Conservation (phyloP, 2,113 vertebrate species). For the Pavo muticus region DNA sequence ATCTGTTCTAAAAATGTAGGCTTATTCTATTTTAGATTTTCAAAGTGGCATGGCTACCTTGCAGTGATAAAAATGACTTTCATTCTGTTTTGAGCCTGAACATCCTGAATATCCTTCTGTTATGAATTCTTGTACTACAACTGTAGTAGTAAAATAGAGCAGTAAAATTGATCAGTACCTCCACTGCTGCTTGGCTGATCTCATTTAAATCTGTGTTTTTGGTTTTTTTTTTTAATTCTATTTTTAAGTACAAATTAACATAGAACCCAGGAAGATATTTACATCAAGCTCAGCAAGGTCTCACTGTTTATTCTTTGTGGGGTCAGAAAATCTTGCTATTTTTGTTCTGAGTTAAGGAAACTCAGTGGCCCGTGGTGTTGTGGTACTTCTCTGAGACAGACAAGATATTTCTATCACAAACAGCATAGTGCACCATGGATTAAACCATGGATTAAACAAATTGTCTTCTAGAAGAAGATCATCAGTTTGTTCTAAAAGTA, state of each 20-base stretch:
- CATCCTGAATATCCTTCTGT: not conserved
- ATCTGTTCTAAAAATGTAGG: not conserved
- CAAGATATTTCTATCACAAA: not conserved
- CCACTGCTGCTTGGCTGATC: fast-evolving
- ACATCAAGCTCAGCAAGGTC: not conserved
- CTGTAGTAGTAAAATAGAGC: not conserved
- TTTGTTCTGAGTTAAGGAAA: not conserved
- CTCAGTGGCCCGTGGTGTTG: not conserved
- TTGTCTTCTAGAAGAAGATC: not conserved
- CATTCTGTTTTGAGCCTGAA: not conserved
- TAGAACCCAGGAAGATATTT: not conserved
- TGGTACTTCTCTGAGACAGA: not conserved
- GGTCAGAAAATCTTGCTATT: not conserved
- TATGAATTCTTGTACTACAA: not conserved
- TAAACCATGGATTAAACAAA: not conserved
- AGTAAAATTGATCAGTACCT: not conserved
- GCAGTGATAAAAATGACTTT: not conserved
- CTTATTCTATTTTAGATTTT: not conserved
- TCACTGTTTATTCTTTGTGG: not conserved
- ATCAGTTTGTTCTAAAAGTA: not conserved
- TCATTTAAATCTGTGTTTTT: not conserved
- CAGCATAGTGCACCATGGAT: not conserved
- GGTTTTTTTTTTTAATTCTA: not conserved
- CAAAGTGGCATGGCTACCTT: not conserved
- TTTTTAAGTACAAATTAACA: not conserved